Evolutionary conservation across 1,140 invertebrate genomes (phyloP).

Genomic region (Saccostrea glomerata): DNA sequence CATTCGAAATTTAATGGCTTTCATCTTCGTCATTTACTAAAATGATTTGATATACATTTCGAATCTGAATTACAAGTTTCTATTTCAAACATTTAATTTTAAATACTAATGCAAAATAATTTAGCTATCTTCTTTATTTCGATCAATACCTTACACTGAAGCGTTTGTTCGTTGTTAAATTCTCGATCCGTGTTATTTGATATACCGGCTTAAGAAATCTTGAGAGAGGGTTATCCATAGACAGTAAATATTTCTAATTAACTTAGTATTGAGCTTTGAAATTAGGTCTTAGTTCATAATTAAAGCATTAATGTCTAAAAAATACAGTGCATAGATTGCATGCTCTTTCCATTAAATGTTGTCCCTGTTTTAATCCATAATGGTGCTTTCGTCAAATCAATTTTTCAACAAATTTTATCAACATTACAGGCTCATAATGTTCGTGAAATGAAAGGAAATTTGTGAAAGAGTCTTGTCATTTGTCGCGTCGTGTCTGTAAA

Average conservation of each 20-base stretch:
- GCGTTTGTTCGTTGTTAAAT: no score
- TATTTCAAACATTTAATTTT: no score
- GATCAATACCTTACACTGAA: no score
- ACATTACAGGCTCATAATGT: background rate
- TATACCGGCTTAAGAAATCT: no score
- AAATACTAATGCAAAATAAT: no score
- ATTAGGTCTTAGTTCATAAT: background rate
- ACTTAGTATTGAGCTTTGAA: background rate
- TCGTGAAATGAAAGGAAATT: constrained; percentile 34
- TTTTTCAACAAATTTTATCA: constrained; percentile 9
- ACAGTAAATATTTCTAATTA: background rate
- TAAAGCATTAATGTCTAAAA: constrained; percentile 16
- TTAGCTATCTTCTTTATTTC: no score
- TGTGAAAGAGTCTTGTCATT: constrained; percentile 8
- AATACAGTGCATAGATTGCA: background rate
- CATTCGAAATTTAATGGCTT: no score
- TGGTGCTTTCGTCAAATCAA: background rate
- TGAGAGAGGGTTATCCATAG: background rate
- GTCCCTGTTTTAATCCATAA: background rate
- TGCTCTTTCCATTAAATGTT: background rate
- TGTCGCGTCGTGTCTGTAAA: background rate
- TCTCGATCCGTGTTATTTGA: no score
- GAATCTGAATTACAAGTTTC: no score
- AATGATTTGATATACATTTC: no score
- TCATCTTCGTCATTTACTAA: no score